phyloP scores from a whole-genome alignment of 2,113 vertebrate species.

The Martes martes region DNA sequence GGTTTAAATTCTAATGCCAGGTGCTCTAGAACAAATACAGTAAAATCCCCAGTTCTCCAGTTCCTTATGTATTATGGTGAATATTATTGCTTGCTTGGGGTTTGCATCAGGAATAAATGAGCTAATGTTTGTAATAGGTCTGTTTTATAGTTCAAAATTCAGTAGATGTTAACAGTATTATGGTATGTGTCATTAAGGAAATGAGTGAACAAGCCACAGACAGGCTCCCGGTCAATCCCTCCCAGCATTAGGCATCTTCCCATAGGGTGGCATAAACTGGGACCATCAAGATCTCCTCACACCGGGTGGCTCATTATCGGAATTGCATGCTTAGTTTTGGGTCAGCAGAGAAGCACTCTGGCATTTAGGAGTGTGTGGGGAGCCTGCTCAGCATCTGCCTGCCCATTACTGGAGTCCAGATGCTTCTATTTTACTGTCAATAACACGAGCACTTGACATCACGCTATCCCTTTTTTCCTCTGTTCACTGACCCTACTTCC shows the following conservation, averaged over 20 bases:
- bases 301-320: slow-evolving; percentile 76
- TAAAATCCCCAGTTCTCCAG: fast-evolving
- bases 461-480: slow-evolving; percentile 61
- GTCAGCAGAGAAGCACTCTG: slow-evolving; percentile 76
- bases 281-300: slow-evolving; percentile 77
- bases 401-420: slow-evolving; percentile 72
- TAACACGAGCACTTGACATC: slow-evolving; percentile 67
- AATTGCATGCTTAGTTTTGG: slow-evolving; percentile 76
- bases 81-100: background rate
- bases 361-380: slow-evolving; percentile 73
- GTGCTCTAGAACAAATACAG: background rate
- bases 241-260: slow-evolving; percentile 60
- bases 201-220: slow-evolving; percentile 48
- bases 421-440: slow-evolving; percentile 71
- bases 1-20: background rate
- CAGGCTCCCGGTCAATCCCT: slow-evolving; percentile 49
- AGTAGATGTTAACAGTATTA: background rate
- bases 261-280: slow-evolving; percentile 66
- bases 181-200: background rate
- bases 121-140: background rate
- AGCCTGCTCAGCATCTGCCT: slow-evolving; percentile 57
- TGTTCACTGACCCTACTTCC: slow-evolving; percentile 68
- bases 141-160: background rate
- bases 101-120: background rate
- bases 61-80: background rate